Conservation (phyloP, 1,140 invertebrate species). For the Mycetomoellerius zeteki region DNA sequence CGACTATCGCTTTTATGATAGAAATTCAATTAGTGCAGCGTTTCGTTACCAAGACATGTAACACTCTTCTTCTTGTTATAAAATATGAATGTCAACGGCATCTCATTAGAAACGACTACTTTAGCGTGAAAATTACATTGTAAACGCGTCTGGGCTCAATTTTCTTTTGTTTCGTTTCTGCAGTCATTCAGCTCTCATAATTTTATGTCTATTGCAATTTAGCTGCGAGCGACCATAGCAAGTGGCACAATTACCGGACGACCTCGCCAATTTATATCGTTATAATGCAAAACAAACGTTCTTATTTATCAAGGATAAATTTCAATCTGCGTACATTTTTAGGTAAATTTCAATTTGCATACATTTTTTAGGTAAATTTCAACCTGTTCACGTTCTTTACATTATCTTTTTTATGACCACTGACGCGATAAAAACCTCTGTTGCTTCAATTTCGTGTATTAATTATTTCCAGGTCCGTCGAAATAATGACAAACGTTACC, state of each 20-base stretch:
- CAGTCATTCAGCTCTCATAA: slow-evolving; percentile 5
- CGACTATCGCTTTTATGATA: not conserved
- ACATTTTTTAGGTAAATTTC: not conserved
- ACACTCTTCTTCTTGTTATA: slow-evolving; percentile 40
- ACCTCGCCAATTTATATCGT: not conserved
- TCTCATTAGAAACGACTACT: slow-evolving; percentile 12
- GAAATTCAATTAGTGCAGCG: slow-evolving; percentile 38
- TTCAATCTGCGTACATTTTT: not conserved
- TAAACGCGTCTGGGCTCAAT: not conserved
- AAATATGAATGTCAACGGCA: slow-evolving; percentile 24
- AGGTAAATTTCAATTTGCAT: not conserved
- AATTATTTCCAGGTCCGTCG: slow-evolving; percentile 22
- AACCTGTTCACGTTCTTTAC: not conserved
- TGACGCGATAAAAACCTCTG: not conserved
- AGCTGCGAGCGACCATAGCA: not conserved
- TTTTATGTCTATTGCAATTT: slow-evolving; percentile 12
- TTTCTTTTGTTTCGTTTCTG: slow-evolving; percentile 21
- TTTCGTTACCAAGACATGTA: not conserved
- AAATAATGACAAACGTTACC: slow-evolving; percentile 45
- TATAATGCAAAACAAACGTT: slow-evolving; percentile 2
- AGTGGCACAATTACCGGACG: not conserved
- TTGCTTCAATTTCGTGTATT: slow-evolving; percentile 40
- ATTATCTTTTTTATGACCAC: not conserved
- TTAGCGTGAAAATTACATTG: slow-evolving; percentile 20
- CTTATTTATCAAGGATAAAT: slow-evolving; percentile 28